Evolutionary conservation across 2,113 vertebrate genomes (phyloP), one percentile per base, ranked within the genome.

Genomic region (Clarias macrocephalus): DNA sequence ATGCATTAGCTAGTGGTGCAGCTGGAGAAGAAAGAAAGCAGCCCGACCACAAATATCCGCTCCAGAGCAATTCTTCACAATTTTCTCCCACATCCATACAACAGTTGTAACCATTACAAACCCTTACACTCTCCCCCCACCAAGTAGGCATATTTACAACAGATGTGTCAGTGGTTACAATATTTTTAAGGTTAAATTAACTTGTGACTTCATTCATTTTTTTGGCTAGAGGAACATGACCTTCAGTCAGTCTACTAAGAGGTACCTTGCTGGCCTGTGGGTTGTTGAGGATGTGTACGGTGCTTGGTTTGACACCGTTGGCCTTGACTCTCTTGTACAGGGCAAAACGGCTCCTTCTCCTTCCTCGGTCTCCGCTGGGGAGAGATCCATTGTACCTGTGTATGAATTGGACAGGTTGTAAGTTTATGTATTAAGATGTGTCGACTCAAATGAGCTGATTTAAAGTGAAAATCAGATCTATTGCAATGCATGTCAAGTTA

Each of bases 271-370:
- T 97, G 15, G 97, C 96, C 85, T 99, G 98, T 6, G 97, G 97
- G 0, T 97, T 98, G 89, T 96, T 97, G 89, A 98, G 96, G 91
- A 98, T 96, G 0, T 99, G 98, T 89, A 99, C 97, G 0, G 96
- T 96, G 94, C 98, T 99, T 82, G 98, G 97, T 89, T 96, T 97
- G 91, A 99, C 97, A 25, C 98, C 98, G 0, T 96, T 99, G 42
- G 98, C 97, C 94, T 97, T 99, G 8, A 95, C 93, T 92, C 97
- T 93, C 88, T 96, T 99, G 85, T 96, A 97, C 57, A 99, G 97
- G 68, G 98, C 97, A 94, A 99, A 99, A 91, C 98, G 96, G 95
- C 98, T 99, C 97, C 98, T 99, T 94, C 97, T 96, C 89, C 98
- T 95, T 25, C 97, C 98, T 88, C 97, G 93, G 93, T 99, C 98